Conservation (phyloP, 2,797 vertebrate genomes). For the Chlorospingus semifuscus region DNA sequence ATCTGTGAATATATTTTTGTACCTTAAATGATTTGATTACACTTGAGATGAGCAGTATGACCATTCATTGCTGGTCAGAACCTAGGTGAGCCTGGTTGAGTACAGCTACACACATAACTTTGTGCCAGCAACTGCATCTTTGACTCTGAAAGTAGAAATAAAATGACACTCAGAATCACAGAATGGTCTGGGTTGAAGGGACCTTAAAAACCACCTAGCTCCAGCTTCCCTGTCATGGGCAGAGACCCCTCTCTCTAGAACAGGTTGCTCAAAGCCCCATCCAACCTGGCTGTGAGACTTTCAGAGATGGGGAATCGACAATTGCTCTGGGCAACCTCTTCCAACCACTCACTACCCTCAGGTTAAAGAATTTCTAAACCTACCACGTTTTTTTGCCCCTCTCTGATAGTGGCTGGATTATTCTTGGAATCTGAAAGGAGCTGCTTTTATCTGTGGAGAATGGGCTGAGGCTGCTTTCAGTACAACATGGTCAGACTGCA, state of each 20-base stretch:
- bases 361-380: neutral
- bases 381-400: rapidly evolving
- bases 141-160: neutral
- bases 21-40: neutral
- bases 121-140: neutral
- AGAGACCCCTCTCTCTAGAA: neutral
- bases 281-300: neutral
- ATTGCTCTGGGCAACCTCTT: neutral
- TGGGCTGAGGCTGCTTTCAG: neutral
- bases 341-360: neutral
- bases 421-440: neutral
- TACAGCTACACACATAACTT: neutral
- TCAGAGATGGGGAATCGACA: neutral
- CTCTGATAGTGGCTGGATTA: neutral
- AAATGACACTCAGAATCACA: neutral
- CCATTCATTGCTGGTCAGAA: neutral
- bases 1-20: neutral
- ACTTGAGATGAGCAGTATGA: neutral
- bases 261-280: neutral
- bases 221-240: neutral
- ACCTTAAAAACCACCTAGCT: neutral
- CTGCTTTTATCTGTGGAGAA: neutral
- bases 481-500: neutral
- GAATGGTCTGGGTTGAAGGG: neutral
- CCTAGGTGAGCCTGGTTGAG: neutral